phyloP scores from a whole-genome alignment of 2,113 vertebrate species.

The Drymodes brunneopygia region DNA sequence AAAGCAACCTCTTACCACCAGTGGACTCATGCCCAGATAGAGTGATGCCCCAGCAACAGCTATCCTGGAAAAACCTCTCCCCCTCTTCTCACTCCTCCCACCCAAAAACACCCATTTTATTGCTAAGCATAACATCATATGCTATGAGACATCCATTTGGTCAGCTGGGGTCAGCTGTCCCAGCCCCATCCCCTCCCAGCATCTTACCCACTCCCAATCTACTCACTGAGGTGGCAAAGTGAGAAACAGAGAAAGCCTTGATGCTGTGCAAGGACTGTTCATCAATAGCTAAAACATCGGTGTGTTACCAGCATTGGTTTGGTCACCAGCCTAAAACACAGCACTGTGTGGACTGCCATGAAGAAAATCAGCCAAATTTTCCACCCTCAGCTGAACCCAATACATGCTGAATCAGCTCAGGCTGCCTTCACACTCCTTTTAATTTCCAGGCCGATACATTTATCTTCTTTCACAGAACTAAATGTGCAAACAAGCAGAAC shows the following conservation, averaged over 20 bases:
- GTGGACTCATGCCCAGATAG: fast-evolving
- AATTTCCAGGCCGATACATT: background rate
- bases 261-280: background rate
- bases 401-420: background rate
- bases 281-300: background rate
- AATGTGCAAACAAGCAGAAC: background rate
- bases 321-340: background rate
- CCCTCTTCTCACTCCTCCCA: background rate
- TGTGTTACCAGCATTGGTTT: background rate
- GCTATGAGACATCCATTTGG: background rate
- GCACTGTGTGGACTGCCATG: background rate
- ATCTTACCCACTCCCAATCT: background rate
- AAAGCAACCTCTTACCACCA: background rate
- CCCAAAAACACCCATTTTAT: background rate
- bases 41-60: background rate
- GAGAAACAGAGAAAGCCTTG: background rate
- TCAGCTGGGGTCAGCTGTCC: background rate
- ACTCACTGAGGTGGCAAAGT: background rate
- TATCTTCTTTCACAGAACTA: background rate
- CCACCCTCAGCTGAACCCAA: background rate
- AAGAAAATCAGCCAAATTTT: background rate
- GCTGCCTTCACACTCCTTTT: background rate
- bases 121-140: background rate
- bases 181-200: background rate
- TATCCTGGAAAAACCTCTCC: background rate